Base-by-base conservation (phyloP, 92 coral and sea anemone species). In the Phenganax marumi region DNA sequence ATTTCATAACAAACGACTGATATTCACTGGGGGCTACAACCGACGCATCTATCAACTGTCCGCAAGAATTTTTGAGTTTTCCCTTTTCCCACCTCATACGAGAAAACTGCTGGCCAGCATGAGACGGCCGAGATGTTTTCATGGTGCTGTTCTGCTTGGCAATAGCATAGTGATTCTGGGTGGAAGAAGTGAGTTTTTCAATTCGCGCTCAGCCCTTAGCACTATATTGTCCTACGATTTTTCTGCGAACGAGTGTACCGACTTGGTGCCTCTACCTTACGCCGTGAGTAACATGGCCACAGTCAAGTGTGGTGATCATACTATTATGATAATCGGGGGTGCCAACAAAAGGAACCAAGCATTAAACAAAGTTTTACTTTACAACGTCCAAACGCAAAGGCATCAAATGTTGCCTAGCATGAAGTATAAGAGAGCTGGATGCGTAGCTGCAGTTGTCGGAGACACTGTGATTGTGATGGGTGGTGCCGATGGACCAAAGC, bases 351-450 rank as follows among this genome's bases (percentile, higher is more conserved):
- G 43, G 1, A 18, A 18, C 43, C 8, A 66, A 23, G 3, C 50
- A 25, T 33, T 33, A 22, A 33, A 66, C 72, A 66, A 66, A 33
- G 72, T 66, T 9, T 66, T 66, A 1, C 26, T 66, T 12, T 66
- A 66, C 76, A 90, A 88, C 76, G 97, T 91, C 13, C 84, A 84
- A 10, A 84, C 89, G 75, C 97, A 97, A 39, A 88, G 88, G 80
- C 90, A 92, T 97, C 63, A 78, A 10, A 73, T 33, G 48, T 75
- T 91, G 9, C 90, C 97, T 6, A 86, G 89, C 4, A 93, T 93
- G 97, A 87, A 88, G 72, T 82, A 89, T 50, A 91, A 83, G 73
- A 91, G 97, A 1, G 88, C 90, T 56, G 97, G 97, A 21, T 93
- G 97, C 68, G 79, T 93, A 0, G 97, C 93, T 10, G 88, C 87